phyloP scores from a whole-genome alignment of 2,113 vertebrate genomes.

The Osmerus eperlanus region DNA sequence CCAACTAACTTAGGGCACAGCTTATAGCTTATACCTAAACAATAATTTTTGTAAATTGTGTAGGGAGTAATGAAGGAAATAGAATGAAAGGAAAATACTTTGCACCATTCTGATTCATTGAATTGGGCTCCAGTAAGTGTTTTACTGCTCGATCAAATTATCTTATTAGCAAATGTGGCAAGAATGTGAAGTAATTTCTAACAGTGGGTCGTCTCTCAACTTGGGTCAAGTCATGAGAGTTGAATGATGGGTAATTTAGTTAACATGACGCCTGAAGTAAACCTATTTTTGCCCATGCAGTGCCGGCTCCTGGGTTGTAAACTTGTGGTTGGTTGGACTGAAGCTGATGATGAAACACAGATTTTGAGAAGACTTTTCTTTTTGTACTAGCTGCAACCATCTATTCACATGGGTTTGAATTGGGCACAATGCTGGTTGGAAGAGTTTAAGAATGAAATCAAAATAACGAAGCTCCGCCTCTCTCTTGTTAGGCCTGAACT shows the following conservation, averaged over 20 bases:
- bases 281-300: background rate
- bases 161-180: background rate
- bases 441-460: conserved; percentile 24
- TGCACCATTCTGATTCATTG: background rate
- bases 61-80: no score
- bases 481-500: conserved; percentile 7
- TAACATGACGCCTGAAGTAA: background rate
- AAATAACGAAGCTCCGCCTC: conserved; percentile 10
- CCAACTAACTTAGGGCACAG: no score
- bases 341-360: background rate
- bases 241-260: background rate
- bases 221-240: conserved; percentile 4
- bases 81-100: no score
- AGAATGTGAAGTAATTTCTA: conserved; percentile 2
- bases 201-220: background rate
- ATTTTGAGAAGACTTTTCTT: background rate
- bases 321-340: no score
- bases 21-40: no score
- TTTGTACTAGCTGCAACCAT: background rate
- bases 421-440: conserved; percentile 20
- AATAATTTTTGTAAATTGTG: no score
- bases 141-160: background rate
- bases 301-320: no score
- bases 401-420: conserved; percentile 8
- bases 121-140: background rate